Percentiles rank a stretch among this genome's conserved stretches.
phyloP scores from a whole-genome alignment of 2,797 vertebrate species.

The Euthynnus affinis region DNA sequence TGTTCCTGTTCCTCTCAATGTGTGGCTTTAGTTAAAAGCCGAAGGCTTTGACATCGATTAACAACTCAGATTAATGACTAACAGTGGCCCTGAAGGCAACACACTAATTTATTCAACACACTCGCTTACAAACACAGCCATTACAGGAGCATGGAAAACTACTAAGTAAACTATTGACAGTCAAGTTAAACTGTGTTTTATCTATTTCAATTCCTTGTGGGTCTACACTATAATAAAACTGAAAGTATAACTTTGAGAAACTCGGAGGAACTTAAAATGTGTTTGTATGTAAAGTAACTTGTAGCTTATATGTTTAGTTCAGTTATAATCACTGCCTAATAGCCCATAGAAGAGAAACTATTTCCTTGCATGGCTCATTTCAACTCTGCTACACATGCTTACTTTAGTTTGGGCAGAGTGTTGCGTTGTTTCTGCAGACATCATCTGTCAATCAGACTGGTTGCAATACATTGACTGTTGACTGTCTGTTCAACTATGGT shows the following conservation, averaged over 20 bases:
- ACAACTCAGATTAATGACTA: constrained; percentile 70
- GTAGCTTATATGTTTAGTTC: constrained; percentile 3
- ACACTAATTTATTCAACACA: constrained; percentile 49
- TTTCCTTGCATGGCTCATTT: constrained; percentile 15
- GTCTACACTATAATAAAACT: neutral
- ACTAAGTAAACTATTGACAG: constrained; percentile 63
- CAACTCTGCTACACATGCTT: constrained; percentile 4
- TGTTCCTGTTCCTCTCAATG: constrained; percentile 12
- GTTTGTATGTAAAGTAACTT: neutral
- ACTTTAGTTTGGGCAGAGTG: constrained; percentile 34
- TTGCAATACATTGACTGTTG: constrained; percentile 5
- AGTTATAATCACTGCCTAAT: neutral
- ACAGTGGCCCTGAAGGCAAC: constrained; percentile 64
- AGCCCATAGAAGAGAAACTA: neutral
- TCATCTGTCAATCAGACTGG: constrained; percentile 6
- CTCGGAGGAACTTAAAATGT: neutral
- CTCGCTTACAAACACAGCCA: constrained; percentile 56
- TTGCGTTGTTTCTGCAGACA: constrained; percentile 18
- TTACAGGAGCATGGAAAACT: constrained; percentile 65
- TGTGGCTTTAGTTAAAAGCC: constrained; percentile 30
- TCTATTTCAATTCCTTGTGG: constrained; percentile 17
- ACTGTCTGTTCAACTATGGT: neutral
- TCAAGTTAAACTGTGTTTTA: constrained; percentile 43
- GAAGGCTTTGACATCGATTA: constrained; percentile 62
- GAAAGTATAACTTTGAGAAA: neutral